Evolutionary conservation across 2,797 vertebrate genomes (phyloP).

Genomic region (Argentina silus): DNA sequence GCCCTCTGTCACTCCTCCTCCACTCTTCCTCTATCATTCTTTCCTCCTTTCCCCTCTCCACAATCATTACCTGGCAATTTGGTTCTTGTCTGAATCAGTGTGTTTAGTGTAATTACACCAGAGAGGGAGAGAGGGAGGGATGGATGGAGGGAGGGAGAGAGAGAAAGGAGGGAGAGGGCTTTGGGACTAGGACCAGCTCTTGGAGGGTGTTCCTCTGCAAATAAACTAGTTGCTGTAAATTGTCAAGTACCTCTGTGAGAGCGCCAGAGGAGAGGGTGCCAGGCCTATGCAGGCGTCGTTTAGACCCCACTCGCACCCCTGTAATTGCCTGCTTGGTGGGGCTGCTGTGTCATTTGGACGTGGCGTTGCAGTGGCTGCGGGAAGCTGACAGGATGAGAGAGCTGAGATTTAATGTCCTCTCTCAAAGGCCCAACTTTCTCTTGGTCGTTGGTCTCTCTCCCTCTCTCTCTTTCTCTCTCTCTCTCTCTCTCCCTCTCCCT

Average conservation of each 20-base stretch:
- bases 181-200: slow-evolving; percentile 40
- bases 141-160: neutral
- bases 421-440: too few species aligned
- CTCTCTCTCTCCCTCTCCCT: slow-evolving; percentile 1
- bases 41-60: neutral
- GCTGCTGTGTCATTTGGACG: slow-evolving; percentile 61
- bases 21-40: neutral
- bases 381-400: slow-evolving; percentile 62
- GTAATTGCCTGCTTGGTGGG: slow-evolving; percentile 71
- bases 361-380: slow-evolving; percentile 43
- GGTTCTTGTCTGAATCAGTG: slow-evolving; percentile 51
- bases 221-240: slow-evolving; percentile 57
- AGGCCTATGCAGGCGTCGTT: slow-evolving; percentile 56
- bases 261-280: slow-evolving; percentile 50
- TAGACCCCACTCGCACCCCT: slow-evolving; percentile 58
- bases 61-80: slow-evolving; percentile 56
- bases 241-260: slow-evolving; percentile 46
- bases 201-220: slow-evolving; percentile 53
- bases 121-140: slow-evolving; percentile 1
- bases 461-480: slow-evolving; percentile 29
- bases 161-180: neutral
- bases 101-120: slow-evolving; percentile 62
- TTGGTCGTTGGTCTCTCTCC: slow-evolving; percentile 2
- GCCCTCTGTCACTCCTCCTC: neutral
- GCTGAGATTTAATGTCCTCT: slow-evolving; percentile 61